These are phyloP conservation scores for Macroteleia sp. DNA, from an alignment of 2,888 invertebrate species.

Conservation along the genomic window DNA sequence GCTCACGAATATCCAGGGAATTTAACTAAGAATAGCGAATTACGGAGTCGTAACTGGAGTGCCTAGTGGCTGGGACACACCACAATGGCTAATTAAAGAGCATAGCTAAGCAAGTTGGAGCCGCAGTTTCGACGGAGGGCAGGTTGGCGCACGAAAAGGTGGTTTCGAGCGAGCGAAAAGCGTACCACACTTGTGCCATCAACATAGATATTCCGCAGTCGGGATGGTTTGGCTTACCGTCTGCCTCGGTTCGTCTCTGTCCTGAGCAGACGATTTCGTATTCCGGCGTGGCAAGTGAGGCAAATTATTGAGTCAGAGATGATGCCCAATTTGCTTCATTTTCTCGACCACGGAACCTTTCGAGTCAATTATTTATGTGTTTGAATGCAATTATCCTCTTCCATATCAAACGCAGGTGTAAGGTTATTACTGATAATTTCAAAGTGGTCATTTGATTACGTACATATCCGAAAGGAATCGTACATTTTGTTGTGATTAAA, in stretches of 20 bases:
- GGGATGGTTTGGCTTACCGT: background rate
- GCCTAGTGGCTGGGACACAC: slow-evolving; percentile 59
- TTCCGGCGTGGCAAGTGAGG: slow-evolving; percentile 8
- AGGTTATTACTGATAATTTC: slow-evolving; percentile 19
- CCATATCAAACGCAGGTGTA: slow-evolving; percentile 3
- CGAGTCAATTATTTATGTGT: slow-evolving; percentile 36
- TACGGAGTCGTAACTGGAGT: slow-evolving; percentile 66
- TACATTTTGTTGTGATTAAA: slow-evolving; percentile 5
- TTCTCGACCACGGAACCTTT: slow-evolving; percentile 7
- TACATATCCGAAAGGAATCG: slow-evolving; percentile 22
- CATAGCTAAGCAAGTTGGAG: slow-evolving; percentile 65
- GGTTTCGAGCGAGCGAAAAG: slow-evolving; percentile 23
- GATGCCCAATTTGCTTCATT: slow-evolving; percentile 33
- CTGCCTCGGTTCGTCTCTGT: slow-evolving; percentile 22
- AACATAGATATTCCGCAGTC: slow-evolving; percentile 29
- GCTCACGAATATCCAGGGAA: slow-evolving; percentile 58
- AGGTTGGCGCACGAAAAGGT: slow-evolving; percentile 30
- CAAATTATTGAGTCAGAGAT: slow-evolving; percentile 20
- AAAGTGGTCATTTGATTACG: slow-evolving; percentile 35
- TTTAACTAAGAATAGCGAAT: slow-evolving; percentile 69
- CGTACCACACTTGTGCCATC: slow-evolving; percentile 34
- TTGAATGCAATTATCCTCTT: slow-evolving; percentile 32
- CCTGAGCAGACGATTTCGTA: slow-evolving; percentile 13
- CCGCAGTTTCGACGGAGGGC: slow-evolving; percentile 40
- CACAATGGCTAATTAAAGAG: slow-evolving; percentile 74